Percentiles rank a stretch among this genome's conserved stretches.
Conservation (phyloP, 2,888 invertebrate species). For the Aleiodes alternator region DNA sequence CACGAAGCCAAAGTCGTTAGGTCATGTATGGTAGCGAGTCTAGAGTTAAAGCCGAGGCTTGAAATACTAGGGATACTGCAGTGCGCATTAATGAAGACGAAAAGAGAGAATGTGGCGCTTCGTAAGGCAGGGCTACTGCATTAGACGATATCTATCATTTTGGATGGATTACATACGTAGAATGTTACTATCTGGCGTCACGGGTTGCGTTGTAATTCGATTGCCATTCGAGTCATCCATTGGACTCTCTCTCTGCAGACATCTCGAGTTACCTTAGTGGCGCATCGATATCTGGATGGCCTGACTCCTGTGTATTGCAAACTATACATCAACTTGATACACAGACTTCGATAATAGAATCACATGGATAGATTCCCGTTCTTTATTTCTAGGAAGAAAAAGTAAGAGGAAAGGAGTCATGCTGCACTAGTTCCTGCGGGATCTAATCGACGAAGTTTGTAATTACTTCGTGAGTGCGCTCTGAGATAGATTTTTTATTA, state of each 20-base stretch:
- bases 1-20: too few relatives aligned
- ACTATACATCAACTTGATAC: slow-evolving; percentile 15
- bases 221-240: slow-evolving; percentile 38
- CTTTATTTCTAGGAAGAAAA: not conserved
- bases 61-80: too few relatives aligned
- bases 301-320: not conserved
- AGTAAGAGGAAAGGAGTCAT: not conserved
- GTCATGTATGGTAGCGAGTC: too few relatives aligned
- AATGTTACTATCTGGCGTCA: slow-evolving; percentile 17
- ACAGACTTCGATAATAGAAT: slow-evolving; percentile 3
- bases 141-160: slow-evolving; percentile 13
- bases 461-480: slow-evolving; percentile 62
- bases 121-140: not conserved
- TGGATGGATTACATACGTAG: slow-evolving; percentile 8
- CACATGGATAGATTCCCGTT: slow-evolving; percentile 7
- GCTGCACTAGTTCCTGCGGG: slow-evolving; percentile 57
- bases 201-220: slow-evolving; percentile 42
- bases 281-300: slow-evolving; percentile 33
- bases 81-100: too few relatives aligned
- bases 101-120: not conserved
- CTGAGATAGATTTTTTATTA: slow-evolving; percentile 59
- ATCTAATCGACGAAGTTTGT: slow-evolving; percentile 68
- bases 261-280: slow-evolving; percentile 8
- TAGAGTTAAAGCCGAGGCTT: too few relatives aligned
- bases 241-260: slow-evolving; percentile 14